Conservation (phyloP, 2,797 vertebrate genomes). For the Clarias platycephalus region DNA sequence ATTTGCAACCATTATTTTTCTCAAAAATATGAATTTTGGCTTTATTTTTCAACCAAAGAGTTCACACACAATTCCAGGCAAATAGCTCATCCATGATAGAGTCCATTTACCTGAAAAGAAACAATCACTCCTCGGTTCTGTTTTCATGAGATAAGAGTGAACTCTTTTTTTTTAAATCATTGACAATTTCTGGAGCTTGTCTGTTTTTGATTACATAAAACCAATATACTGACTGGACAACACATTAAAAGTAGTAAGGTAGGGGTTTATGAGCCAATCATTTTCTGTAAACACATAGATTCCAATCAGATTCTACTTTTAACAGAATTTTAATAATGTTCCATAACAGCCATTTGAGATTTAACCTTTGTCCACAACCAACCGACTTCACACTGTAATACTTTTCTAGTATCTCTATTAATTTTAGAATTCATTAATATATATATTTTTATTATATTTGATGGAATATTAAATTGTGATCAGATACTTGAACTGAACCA, state of each 20-base stretch:
- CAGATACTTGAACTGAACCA: too few relatives aligned
- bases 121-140: constrained; percentile 14
- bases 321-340: neutral
- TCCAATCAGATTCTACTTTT: neutral
- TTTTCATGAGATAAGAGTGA: constrained; percentile 16
- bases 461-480: neutral
- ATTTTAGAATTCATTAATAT: too few relatives aligned
- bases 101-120: constrained; percentile 15
- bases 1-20: neutral
- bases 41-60: neutral
- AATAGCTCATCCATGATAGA: neutral
- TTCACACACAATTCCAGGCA: neutral
- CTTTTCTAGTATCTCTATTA: too few relatives aligned
- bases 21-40: neutral
- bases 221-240: neutral
- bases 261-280: neutral
- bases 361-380: neutral
- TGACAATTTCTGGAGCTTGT: neutral
- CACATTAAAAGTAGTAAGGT: neutral
- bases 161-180: neutral
- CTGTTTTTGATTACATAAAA: neutral
- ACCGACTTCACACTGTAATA: neutral
- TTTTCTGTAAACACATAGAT: neutral
- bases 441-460: neutral
- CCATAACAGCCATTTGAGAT: neutral